Evolutionary conservation across 2,888 invertebrate species (phyloP).

Genomic region (Drosophila pegasa): DNA sequence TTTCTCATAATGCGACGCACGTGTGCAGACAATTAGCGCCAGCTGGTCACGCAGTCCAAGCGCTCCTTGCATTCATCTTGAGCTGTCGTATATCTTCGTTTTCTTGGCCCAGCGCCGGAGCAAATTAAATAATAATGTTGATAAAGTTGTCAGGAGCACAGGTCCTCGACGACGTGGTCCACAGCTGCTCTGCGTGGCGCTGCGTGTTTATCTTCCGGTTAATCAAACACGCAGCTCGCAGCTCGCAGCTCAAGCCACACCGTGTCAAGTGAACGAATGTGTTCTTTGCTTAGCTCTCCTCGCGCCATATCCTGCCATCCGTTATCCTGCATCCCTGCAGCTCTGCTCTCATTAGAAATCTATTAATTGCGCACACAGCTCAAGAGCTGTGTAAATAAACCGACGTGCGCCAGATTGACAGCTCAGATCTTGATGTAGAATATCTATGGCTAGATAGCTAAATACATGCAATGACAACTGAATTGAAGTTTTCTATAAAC

Average conservation of each 20-base stretch:
- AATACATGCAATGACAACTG: too few relatives aligned
- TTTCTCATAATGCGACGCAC: slow-evolving; percentile 55
- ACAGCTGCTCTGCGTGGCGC: slow-evolving; percentile 38
- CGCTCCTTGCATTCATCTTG: slow-evolving; percentile 23
- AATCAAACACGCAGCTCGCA: slow-evolving; percentile 76
- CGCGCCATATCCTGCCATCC: not conserved
- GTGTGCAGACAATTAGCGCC: slow-evolving; percentile 72
- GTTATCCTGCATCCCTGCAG: slow-evolving; percentile 10
- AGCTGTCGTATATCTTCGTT: slow-evolving; percentile 49
- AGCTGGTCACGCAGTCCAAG: slow-evolving; percentile 59
- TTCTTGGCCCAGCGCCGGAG: slow-evolving; percentile 1
- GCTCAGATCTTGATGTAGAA: not conserved
- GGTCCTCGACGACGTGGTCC: slow-evolving; percentile 7
- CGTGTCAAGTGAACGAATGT: slow-evolving; percentile 54
- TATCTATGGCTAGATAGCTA: not conserved
- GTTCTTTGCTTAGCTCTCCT: slow-evolving; percentile 16
- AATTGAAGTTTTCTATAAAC: too few relatives aligned
- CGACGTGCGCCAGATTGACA: slow-evolving; percentile 12
- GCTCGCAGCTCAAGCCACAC: slow-evolving; percentile 46
- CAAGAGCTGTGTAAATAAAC: slow-evolving; percentile 59
- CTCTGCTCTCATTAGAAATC: slow-evolving; percentile 75
- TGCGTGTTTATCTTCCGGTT: slow-evolving; percentile 82
- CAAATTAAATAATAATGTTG: slow-evolving; percentile 79
- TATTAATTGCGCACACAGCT: slow-evolving; percentile 80
- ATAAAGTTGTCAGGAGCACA: slow-evolving; percentile 60